Evolutionary conservation across 1,140 invertebrate genomes (phyloP), one percentile per base, ranked within the genome.

Genomic region (Steinernema feltiae): DNA sequence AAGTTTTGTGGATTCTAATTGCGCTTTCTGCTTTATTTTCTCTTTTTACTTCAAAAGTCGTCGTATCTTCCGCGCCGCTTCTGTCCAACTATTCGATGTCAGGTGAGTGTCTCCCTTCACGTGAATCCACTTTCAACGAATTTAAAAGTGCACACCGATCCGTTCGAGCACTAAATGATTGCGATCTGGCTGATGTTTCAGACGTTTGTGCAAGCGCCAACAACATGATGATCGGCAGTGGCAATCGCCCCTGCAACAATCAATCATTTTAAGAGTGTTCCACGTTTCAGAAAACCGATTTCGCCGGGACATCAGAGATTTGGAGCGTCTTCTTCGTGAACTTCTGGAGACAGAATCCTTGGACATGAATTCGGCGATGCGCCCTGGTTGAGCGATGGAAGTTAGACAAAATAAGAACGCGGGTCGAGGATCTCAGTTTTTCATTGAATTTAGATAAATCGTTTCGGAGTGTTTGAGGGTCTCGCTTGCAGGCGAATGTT

Each of bases 381-480:
- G 53, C 12, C 53, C 53, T 3, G 53, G 53, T 15, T 63, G 24
- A 63, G 53, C 24, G 15, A 3, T 3, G 53, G 12, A 63, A 15
- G 15, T 27, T 27, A 15, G 53, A 63, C 12, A 21, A 63, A 63
- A 12, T 41, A 41, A 18, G 35, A 41, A 41, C 7, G 35, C 53
- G 53, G 53, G 53, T 63, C 53, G 24, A 63, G 7, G 53, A 63
- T 63, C 53, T 63, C 53, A 63, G 12, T 63, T 15, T 63, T 63
- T 46, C n/a, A 12, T 7, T 12, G 24, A 12, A 63, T 63, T 17
- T 15, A 15, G 53, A 63, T 63, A 21, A 63, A 63, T 63, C 24
- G 53, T 63, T 63, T 63, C 53, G 53, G 24, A 27, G 24, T 15
- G 53, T 63, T 63, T 21, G 53, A 63, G 24, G 53, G 24, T 3